Evolutionary conservation across 2,797 vertebrate species (phyloP), one percentile per base, ranked within the genome.

Genomic region (Sebastes ruberrimus): DNA sequence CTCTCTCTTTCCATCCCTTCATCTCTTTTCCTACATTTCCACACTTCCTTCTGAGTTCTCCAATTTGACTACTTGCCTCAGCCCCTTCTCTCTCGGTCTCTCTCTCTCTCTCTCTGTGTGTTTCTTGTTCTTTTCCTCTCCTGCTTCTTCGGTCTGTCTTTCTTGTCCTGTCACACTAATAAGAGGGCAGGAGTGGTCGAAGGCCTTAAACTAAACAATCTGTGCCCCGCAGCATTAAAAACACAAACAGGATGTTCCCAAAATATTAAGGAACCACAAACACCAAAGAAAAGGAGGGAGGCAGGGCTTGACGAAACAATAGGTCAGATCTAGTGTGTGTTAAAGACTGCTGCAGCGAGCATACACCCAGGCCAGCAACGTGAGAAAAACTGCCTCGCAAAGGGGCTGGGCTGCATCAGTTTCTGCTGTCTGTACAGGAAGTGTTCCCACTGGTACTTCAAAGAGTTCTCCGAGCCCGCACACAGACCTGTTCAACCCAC

Each of bases 231-330:
- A 6, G 83, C 84, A 81, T 78, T 87, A 85, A 90, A 83, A 57
- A 69, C 78, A 81, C 86, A 93, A 93, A 95, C 90, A 92, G 92
- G 93, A 94, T 92, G 90, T 94, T 91, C 90, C 85, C 74, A 76
- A 93, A 92, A 92, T 91, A 92, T 91, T 86, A 81, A 86, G 60
- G 88, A 89, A 85, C 85, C 86, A 82, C 84, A 89, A 90, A 90
- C 83, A 80, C 80, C 86, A 86, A 86, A 84, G 73, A 86, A 83
- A 76, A 67, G 18, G 78, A 8, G 75, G 75, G 81, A 83, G 87
- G 82, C 76, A 3, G 71, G 71, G 74, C 71, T 81, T 46, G 71
- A 64, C 67, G 38, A 78, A 88, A 91, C 87, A 92, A 92, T 87
- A 83, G 85, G 76, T 84, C 61, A 27, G 71, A 80, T 66, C 49